Evolutionary conservation across 2,797 vertebrate species (phyloP), one percentile per base, ranked within the genome.

Genomic region (Microhierax caerulescens): DNA sequence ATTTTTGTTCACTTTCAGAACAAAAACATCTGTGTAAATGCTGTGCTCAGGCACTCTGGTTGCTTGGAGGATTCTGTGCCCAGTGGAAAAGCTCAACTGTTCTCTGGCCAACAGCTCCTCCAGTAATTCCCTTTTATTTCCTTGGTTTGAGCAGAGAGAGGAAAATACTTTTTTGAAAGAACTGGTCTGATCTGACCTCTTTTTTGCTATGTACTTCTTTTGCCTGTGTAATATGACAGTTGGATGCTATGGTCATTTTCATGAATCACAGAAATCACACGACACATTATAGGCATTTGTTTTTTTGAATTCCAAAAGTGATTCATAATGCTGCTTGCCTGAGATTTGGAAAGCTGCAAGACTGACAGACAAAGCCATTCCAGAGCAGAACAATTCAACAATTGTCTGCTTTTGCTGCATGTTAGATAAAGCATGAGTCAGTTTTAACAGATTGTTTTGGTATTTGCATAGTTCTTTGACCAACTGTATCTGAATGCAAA

Each of bases 181-280:
- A 60, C 39, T 43, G 11, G 32, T 92, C 16, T 30, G 25, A n/a
- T 60, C 34, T 77, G 70, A 53, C 41, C 86, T 87, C 22, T 12
- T 78, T 85, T 90, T 78, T 75, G 45, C 61, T 82, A 10, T 72
- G 87, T 82, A 24, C 20, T 79, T 39, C 25, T 70, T 63, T 12
- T 57, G 45, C 25, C 48, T 50, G 7, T 64, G 53, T 37, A 63
- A 80, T 57, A 22, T 54, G 68, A 77, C 68, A 80, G 13, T 80
- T 94, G 89, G 79, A 85, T 51, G 76, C 76, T 79, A 1, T 6
- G 28, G 6, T 65, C 4, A 9, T 87, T 92, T 96, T 91, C 19
- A n/a, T 91, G 84, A 96, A 76, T 95, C 92, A 83, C 54, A 68
- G 10, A 88, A 97, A 80, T 94, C 94, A 96, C 80, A 85, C 15